phyloP scores from a whole-genome alignment of 2,888 invertebrate genomes.

The Sesia apiformis region DNA sequence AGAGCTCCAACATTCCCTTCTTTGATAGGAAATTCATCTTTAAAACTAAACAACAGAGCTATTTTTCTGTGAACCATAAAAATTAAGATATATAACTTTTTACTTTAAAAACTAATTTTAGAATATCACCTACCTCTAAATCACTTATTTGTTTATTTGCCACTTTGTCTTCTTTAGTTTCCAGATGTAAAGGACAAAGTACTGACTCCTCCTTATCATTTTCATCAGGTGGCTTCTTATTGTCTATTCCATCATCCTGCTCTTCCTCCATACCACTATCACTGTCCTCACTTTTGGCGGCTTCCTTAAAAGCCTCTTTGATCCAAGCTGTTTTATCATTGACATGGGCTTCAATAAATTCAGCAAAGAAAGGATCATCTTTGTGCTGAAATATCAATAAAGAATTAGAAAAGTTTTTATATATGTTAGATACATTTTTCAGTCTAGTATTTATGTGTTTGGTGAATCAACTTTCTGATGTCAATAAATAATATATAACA shows the following conservation, averaged over 20 bases:
- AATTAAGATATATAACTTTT: no score
- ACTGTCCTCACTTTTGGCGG: conserved; percentile 42
- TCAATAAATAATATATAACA: no score
- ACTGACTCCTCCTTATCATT: conserved; percentile 8
- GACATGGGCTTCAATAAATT: conserved; percentile 91
- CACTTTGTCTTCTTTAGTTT: conserved; percentile 58
- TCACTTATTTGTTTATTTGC: conserved; percentile 85
- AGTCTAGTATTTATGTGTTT: not conserved
- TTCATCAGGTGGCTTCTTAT: conserved; percentile 1
- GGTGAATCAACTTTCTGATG: no score
- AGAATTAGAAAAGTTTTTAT: not conserved
- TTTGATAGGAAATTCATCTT: no score
- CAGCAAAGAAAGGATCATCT: conserved; percentile 91
- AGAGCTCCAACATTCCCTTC: no score
- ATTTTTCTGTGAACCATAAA: no score
- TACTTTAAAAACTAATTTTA: no score
- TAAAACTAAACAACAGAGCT: no score
- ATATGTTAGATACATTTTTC: not conserved
- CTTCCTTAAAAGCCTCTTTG: conserved; percentile 46
- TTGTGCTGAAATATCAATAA: conserved; percentile 74
- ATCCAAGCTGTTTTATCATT: conserved; percentile 58
- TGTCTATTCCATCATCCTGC: conserved; percentile 5
- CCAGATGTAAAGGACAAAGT: conserved; percentile 8
- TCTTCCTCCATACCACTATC: conserved; percentile 46
- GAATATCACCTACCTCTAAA: conserved; percentile 71